Evolutionary conservation across 2,113 vertebrate species (phyloP), one percentile per base, ranked within the genome.

Genomic region (Platichthys stellatus): DNA sequence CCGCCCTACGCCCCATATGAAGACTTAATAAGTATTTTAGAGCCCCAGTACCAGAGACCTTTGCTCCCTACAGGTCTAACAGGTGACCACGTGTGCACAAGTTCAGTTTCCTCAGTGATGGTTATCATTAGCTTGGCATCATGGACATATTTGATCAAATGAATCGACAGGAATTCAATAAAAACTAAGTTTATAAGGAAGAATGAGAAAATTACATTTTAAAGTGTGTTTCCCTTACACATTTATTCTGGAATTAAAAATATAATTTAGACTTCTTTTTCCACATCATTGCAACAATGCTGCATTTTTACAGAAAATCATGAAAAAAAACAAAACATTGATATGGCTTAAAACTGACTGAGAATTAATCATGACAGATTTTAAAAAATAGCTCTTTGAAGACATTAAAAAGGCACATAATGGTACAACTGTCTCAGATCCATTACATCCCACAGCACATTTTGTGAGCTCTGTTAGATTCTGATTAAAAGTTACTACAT

Each of bases 321-420:
- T 4, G 3, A 53, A 6, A 51, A 17, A 40, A 62, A 59, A 0
- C 1, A 24, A 59, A 58, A 63, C 47, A 56, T 59, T 60, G 0
- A 23, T 56, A 78, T 72, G 43, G 49, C 62, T 87, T 83, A 23
- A 43, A 73, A 68, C 23, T 26, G 24, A 61, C 47, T 28, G 26
- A 14, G 18, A 26, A 31, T 28, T 0, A 62, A 63, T 21, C 7
- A 63, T 43, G 5, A 53, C 23, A 23, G 4, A 53, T 59, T 69
- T 13, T 56, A 3, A 68, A 58, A 85, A 85, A 76, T 54, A 79
- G 57, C 47, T 73, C 23, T 82, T 70, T 17, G 10, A 72, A 35
- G 14, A 74, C 1, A 11, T 54, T 28, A 57, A 69, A 21, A 89
- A 90, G 89, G 89, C 89, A 89, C 89, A 76, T 72, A 53, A 62